Percentiles rank a stretch among this genome's conserved stretches.
Conservation (phyloP, 2,113 vertebrate species). For the Pampusana beccarii region DNA sequence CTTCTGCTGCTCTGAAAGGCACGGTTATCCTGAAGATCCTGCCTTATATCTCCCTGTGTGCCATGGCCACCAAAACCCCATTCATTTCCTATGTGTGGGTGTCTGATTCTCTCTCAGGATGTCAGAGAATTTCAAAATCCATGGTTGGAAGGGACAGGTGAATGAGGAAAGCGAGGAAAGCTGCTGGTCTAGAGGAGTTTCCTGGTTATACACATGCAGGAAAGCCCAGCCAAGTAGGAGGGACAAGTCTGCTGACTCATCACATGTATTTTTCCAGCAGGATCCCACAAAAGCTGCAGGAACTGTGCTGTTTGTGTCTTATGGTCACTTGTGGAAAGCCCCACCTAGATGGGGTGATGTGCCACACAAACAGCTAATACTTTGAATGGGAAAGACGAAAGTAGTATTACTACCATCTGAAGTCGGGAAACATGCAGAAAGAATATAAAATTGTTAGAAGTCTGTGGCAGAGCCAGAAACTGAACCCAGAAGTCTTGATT, state of each 20-base stretch:
- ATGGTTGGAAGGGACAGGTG: background rate
- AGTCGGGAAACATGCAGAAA: background rate
- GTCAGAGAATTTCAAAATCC: background rate
- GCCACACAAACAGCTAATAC: background rate
- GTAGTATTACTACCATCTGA: background rate
- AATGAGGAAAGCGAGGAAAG: background rate
- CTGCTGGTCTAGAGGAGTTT: background rate
- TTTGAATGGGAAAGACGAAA: background rate
- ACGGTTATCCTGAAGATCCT: background rate
- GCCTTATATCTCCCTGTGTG: background rate
- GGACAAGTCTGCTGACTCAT: background rate
- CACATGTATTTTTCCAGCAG: background rate
- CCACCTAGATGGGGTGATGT: background rate
- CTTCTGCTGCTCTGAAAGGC: background rate
- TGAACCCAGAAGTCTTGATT: background rate
- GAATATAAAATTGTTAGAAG: slow-evolving; percentile 8
- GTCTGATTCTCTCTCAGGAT: background rate
- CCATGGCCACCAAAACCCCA: background rate
- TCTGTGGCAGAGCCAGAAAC: background rate
- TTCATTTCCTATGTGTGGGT: background rate
- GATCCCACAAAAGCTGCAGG: background rate
- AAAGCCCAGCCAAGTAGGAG: background rate
- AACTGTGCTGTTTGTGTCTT: background rate
- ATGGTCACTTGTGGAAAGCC: background rate
- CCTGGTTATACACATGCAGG: background rate